Base-by-base conservation (phyloP, 2,113 vertebrate genomes). In the Xyliphius kryptos region DNA sequence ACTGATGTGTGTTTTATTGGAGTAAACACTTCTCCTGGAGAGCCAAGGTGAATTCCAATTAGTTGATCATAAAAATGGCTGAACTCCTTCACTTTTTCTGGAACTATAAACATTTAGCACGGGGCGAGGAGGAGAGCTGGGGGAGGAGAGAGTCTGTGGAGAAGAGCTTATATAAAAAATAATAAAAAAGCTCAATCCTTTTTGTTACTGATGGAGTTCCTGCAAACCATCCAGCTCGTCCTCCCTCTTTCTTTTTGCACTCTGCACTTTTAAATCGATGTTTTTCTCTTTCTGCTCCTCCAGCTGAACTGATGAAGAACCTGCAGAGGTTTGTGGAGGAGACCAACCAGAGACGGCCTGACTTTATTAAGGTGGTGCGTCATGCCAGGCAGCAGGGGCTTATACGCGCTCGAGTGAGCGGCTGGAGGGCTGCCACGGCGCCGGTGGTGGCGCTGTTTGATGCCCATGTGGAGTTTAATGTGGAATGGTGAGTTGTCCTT, bases 381-480 rank as follows among this genome's bases (percentile, higher is more conserved):
- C 96, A 99, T 72, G 64, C 73, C 80, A 92, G 86, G 67, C 96
- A 97, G 77, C 94, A 98, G 74, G 96, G 96, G 46, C 88, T 99
- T 69, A 99, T 98, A 76, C 91, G 95, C 0, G 92, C 96, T 9
- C 84, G 96, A 11, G 94, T 99, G 75, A 98, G 94, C 0, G 96
- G 96, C 21, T 98, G 95, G 95, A 86, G 94, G 57, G 92, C 75
- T 0, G 92, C 96, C 49, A 90, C 89, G 0, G 95, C 94, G 0
- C 92, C 94, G 0, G 89, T 99, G 0, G 95, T 99, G 9, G 96
- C 95, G 0, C 90, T 99, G 57, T 98, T 99, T 21, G 96, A 99
- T 71, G 94, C 96, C 68, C 95, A 99, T 0, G 92, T 99, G 63
- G 96, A 99, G 74, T 99, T 99, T 80, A 95, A 81, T 2, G 82